Conservation (phyloP, 1,140 invertebrate species). For the Drosophila repleta region DNA sequence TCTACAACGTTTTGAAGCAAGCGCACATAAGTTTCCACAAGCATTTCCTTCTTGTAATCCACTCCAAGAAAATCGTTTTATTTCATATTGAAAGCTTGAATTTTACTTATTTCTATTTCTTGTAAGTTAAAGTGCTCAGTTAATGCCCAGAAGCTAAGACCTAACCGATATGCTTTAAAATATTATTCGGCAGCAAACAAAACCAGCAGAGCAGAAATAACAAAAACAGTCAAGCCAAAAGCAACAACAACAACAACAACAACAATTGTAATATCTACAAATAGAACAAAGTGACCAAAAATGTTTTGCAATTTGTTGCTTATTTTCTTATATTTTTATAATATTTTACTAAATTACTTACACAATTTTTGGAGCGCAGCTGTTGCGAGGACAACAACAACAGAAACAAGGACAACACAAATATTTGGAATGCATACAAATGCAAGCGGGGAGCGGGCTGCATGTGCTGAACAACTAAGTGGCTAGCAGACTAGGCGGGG, state of each 20-base stretch:
- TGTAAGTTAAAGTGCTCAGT: constrained; percentile 33
- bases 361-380: constrained; percentile 62
- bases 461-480: constrained; percentile 16
- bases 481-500: not conserved
- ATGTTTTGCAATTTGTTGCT: constrained; percentile 65
- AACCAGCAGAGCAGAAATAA: constrained; percentile 12
- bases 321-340: constrained; percentile 63
- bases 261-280: constrained; percentile 22
- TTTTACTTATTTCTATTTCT: not conserved
- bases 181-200: constrained; percentile 20
- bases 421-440: constrained; percentile 66
- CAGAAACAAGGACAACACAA: constrained; percentile 48
- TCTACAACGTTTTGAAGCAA: too few relatives aligned
- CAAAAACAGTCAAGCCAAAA: constrained; percentile 4
- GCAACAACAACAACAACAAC: not conserved
- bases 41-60: too few relatives aligned
- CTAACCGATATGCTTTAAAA: constrained; percentile 34
- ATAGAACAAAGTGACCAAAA: constrained; percentile 62
- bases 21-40: too few relatives aligned
- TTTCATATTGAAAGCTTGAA: constrained; percentile 6
- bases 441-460: constrained; percentile 5
- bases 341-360: constrained; percentile 76
- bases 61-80: not conserved
- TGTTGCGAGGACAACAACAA: constrained; percentile 46
- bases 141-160: constrained; percentile 51